Percentiles rank a stretch among this genome's conserved stretches.
Conservation (phyloP, 2,888 invertebrate genomes). For the Byasa hedistus region DNA sequence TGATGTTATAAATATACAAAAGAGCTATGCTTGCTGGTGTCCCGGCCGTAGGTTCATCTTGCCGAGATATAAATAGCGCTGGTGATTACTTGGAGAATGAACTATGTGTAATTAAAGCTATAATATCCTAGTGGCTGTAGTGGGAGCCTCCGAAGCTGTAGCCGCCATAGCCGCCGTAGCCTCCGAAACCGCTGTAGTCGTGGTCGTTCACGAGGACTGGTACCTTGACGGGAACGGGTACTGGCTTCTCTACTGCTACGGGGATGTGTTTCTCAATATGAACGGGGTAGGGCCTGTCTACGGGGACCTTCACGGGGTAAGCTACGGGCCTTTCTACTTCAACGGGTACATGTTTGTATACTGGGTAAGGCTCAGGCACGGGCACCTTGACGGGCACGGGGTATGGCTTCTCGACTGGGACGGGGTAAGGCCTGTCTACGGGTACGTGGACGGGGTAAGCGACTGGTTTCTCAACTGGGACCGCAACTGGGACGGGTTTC, state of each 20-base stretch:
- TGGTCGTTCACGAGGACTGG: conserved; percentile 60
- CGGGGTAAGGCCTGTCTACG: conserved; percentile 82
- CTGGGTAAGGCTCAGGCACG: conserved; percentile 81
- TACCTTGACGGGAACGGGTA: conserved; percentile 79
- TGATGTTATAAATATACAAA: conserved; percentile 70
- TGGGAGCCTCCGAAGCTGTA: conserved; percentile 47
- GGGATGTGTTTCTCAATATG: conserved; percentile 72
- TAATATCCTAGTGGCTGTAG: conserved; percentile 62
- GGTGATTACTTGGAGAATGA: conserved; percentile 51
- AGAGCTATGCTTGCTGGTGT: conserved; percentile 61
- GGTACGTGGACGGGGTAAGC: conserved; percentile 82
- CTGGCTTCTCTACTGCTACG: conserved; percentile 76
- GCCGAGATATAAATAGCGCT: conserved; percentile 62
- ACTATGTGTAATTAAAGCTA: conserved; percentile 51
- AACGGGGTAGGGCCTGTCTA: conserved; percentile 84
- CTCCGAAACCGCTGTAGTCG: conserved; percentile 37
- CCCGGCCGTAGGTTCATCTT: conserved; percentile 58
- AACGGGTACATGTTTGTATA: conserved; percentile 83
- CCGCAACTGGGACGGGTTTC: conserved; percentile 81
- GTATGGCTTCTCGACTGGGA: conserved; percentile 74
- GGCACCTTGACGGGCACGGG: conserved; percentile 80
- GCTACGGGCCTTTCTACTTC: conserved; percentile 81
- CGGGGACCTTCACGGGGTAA: conserved; percentile 83
- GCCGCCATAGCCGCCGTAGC: conserved; percentile 8
- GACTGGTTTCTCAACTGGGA: conserved; percentile 83